A percentile compares a stretch with the other conserved stretches of the same genome.
Conservation (phyloP, 2,888 invertebrate species). For the Tromatobia lineatoria region DNA sequence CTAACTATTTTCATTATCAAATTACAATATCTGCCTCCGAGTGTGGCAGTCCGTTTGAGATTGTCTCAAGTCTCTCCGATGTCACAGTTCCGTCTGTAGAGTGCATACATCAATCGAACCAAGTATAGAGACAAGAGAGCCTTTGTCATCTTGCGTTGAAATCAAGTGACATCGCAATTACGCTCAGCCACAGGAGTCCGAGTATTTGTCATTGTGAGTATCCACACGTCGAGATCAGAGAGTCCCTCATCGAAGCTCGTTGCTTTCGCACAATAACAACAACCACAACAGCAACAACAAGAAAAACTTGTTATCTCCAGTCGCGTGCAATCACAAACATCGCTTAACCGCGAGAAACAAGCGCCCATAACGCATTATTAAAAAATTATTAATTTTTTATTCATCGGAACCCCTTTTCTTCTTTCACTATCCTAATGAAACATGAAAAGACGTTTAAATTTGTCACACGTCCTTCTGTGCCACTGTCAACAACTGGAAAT, state of each 20-base stretch:
- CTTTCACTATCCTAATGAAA: too few relatives aligned
- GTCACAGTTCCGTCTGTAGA: not conserved
- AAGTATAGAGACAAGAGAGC: conserved; percentile 14
- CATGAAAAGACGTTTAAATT: too few relatives aligned
- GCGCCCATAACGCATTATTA: too few relatives aligned
- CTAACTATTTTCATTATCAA: too few relatives aligned
- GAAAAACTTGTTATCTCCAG: not conserved
- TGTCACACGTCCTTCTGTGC: too few relatives aligned
- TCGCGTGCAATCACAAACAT: not conserved
- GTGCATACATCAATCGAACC: conserved; percentile 19
- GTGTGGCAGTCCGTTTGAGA: not conserved
- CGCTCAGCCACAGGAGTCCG: not conserved
- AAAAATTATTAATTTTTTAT: too few relatives aligned
- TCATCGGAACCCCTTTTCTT: too few relatives aligned
- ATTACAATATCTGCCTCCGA: too few relatives aligned
- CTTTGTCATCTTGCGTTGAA: conserved; percentile 52
- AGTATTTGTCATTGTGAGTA: conserved; percentile 52
- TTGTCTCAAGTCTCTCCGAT: not conserved
- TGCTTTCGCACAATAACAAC: not conserved
- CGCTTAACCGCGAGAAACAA: too few relatives aligned
- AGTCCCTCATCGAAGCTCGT: not conserved
- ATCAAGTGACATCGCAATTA: conserved; percentile 55
- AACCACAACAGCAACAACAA: not conserved
- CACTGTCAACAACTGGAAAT: too few relatives aligned
- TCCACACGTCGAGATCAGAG: conserved; percentile 14